Conservation (phyloP, 2,888 invertebrate genomes). For the Patella pellucida region DNA sequence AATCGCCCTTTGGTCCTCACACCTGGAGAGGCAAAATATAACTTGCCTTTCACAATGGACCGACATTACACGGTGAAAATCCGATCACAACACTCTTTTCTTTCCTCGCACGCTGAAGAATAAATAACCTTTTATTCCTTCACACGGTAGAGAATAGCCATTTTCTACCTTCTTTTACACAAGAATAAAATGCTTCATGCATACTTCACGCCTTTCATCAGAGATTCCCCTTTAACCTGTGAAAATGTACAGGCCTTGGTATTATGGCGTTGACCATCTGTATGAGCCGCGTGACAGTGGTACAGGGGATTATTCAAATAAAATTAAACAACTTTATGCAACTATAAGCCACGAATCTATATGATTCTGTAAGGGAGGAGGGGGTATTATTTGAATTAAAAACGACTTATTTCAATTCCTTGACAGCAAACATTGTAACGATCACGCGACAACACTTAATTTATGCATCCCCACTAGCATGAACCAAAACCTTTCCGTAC, state of each 20-base stretch:
- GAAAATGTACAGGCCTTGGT: not conserved
- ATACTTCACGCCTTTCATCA: not conserved
- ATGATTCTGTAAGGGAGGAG: too few species aligned
- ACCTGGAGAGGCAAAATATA: slow-evolving; percentile 6
- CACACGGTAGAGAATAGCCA: not conserved
- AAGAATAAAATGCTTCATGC: slow-evolving; percentile 3
- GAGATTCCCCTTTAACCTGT: too few species aligned
- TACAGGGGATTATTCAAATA: too few species aligned
- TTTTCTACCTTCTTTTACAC: slow-evolving; percentile 6
- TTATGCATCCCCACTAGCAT: too few species aligned
- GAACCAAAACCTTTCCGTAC: too few species aligned
- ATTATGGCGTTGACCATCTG: not conserved
- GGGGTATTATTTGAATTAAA: too few species aligned
- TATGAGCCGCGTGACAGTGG: not conserved
- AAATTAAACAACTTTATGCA: too few species aligned
- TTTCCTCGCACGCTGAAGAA: slow-evolving; percentile 7
- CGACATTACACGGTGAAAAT: slow-evolving; percentile 11
- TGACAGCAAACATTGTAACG: too few species aligned
- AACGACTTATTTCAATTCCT: too few species aligned
- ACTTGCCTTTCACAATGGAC: not conserved
- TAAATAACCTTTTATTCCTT: slow-evolving; percentile 6
- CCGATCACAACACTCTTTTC: slow-evolving; percentile 9
- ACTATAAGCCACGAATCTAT: too few species aligned
- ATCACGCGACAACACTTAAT: too few species aligned
- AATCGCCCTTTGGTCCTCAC: slow-evolving; percentile 5